Evolutionary conservation across 2,113 vertebrate genomes (phyloP).

Genomic region (Dicaeum eximium): DNA sequence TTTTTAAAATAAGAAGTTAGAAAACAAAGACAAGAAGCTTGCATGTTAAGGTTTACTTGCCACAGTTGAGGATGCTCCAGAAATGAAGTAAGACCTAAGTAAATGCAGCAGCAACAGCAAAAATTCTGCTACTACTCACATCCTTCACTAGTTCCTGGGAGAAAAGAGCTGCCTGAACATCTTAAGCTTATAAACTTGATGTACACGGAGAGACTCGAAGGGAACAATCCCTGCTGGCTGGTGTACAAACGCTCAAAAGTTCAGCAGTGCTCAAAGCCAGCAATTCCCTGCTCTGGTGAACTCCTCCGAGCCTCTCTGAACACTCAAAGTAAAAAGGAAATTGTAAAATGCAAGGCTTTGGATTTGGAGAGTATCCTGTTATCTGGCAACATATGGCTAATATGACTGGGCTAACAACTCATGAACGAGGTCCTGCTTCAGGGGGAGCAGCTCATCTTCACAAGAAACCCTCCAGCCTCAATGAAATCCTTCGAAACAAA

Average conservation of each 20-base stretch:
- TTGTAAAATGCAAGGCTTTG: background rate
- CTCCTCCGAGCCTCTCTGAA: background rate
- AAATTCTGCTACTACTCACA: background rate
- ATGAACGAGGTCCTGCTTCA: background rate
- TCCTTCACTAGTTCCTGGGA: background rate
- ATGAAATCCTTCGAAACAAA: background rate
- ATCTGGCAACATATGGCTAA: background rate
- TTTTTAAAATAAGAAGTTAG: background rate
- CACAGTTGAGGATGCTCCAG: background rate
- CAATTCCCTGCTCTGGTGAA: background rate
- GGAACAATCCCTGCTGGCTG: background rate
- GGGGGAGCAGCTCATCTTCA: background rate
- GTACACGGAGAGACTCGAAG: fast-evolving
- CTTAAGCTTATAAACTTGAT: background rate
- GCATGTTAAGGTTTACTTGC: background rate
- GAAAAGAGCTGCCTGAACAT: background rate
- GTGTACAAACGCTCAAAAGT: background rate
- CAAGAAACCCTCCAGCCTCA: background rate
- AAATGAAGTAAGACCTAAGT: background rate
- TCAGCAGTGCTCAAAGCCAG: background rate
- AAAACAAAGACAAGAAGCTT: background rate
- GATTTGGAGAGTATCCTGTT: background rate
- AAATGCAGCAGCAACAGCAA: background rate
- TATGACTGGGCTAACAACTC: background rate
- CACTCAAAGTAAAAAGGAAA: background rate